A percentile compares a stretch with the other conserved stretches of the same genome.
phyloP scores from a whole-genome alignment of 2,888 invertebrate species.

The Melitaea athalia region DNA sequence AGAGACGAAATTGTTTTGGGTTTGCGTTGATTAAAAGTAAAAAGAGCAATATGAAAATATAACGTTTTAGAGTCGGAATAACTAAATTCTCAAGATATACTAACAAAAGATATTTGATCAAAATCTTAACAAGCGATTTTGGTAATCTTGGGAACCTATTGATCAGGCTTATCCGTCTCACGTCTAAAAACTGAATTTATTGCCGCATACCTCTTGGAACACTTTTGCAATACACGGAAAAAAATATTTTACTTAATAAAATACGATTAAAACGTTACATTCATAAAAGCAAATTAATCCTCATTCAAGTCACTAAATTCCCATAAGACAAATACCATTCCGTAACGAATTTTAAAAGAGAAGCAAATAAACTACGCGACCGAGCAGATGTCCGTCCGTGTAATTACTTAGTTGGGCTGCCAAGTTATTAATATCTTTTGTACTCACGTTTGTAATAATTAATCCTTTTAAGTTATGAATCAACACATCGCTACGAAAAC shows the following conservation, averaged over 20 bases:
- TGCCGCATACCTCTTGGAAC: not conserved
- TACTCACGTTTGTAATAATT: constrained; percentile 17
- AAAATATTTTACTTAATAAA: not conserved
- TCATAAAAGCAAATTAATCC: not conserved
- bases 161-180: not conserved
- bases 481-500: constrained; percentile 12
- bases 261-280: not conserved
- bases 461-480: constrained; percentile 11
- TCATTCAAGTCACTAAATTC: not conserved
- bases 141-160: not conserved
- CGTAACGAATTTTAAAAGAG: constrained; percentile 1
- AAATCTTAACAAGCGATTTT: not conserved
- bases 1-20: not conserved
- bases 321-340: not conserved
- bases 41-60: too few relatives aligned
- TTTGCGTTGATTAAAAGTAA: not conserved
- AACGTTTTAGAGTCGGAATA: too few relatives aligned
- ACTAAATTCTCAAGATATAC: not conserved
- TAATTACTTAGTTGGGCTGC: constrained; percentile 38
- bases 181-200: not conserved
- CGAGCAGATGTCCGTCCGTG: constrained; percentile 28
- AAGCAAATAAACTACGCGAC: constrained; percentile 22
- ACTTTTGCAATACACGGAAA: not conserved
- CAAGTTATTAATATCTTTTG: constrained; percentile 40
- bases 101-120: not conserved